phyloP scores from a whole-genome alignment of 1,140 invertebrate genomes.

The Mactra quadrangularis region DNA sequence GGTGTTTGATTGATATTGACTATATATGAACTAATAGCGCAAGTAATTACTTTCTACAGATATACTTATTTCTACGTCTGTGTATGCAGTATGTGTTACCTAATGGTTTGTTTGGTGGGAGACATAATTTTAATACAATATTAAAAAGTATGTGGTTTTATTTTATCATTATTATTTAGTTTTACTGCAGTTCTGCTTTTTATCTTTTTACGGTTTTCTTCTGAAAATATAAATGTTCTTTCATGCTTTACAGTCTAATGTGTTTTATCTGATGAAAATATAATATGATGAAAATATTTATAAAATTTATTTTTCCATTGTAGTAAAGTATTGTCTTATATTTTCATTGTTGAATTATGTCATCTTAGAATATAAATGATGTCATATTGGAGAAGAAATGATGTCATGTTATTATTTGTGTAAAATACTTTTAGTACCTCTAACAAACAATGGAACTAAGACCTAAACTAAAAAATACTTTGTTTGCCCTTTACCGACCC shows the following conservation, averaged over 20 bases:
- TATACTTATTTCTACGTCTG: neutral
- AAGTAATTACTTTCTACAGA: neutral
- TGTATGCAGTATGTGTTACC: neutral
- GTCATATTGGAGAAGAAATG: no score
- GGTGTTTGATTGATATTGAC: neutral
- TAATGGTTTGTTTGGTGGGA: neutral
- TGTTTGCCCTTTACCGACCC: no score
- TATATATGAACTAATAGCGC: neutral
- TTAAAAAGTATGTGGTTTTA: constrained; percentile 7
- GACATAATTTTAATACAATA: constrained; percentile 11
- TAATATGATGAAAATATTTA: no score
- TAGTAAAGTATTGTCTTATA: no score
- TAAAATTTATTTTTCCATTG: no score
- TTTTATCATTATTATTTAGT: neutral
- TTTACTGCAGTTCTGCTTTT: neutral
- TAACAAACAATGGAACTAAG: no score
- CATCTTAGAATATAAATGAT: no score
- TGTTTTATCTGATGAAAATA: neutral
- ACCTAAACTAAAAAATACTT: no score
- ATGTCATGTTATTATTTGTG: no score
- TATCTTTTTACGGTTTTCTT: neutral
- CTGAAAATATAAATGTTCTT: neutral
- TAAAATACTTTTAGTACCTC: no score
- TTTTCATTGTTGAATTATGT: no score
- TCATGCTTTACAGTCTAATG: neutral